Conservation (phyloP, 2,113 vertebrate species). For the Chlorocebus sabaeus region DNA sequence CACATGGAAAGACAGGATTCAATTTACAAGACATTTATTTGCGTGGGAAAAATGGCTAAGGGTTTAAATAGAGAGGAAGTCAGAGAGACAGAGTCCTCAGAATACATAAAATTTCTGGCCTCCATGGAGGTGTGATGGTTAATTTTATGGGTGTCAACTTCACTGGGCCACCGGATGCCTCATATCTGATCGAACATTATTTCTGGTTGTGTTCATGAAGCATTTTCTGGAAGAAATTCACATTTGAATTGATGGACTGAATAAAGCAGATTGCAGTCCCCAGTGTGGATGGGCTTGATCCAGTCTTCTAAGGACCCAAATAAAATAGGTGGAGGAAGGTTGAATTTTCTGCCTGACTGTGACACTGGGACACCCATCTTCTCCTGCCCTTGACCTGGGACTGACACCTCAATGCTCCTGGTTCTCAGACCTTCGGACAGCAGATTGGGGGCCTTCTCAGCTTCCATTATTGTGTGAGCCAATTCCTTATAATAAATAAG, state of each 20-base stretch:
- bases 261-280: neutral
- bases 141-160: neutral
- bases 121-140: neutral
- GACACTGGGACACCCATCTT: neutral
- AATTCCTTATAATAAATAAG: neutral
- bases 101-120: neutral
- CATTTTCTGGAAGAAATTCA: neutral
- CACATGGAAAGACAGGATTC: neutral
- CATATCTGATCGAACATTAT: neutral
- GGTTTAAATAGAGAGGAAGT: neutral
- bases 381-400: neutral
- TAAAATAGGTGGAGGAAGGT: neutral
- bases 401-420: neutral
- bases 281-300: neutral
- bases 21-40: neutral
- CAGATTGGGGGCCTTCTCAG: neutral
- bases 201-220: neutral
- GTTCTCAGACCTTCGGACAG: neutral
- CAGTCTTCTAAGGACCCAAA: neutral
- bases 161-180: neutral
- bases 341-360: neutral
- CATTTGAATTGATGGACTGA: neutral
- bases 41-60: neutral
- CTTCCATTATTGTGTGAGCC: neutral
- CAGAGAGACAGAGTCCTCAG: neutral